A percentile compares a stretch with the other conserved stretches of the same genome.
These are phyloP conservation scores for Nomada flava DNA, from an alignment of 2,888 invertebrate species.

Conservation along the genomic window DNA sequence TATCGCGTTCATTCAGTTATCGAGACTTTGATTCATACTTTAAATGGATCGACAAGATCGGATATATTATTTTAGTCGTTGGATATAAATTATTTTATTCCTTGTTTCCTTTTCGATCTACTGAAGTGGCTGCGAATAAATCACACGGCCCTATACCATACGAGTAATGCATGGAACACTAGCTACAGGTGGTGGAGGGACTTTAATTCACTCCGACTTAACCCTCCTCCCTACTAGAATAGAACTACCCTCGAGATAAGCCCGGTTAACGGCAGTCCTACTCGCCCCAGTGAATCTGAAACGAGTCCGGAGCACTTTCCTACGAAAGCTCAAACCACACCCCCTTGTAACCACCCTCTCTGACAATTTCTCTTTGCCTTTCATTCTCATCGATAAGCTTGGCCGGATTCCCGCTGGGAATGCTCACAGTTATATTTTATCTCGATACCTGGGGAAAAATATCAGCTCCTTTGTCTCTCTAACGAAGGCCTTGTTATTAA, in stretches of 20 bases:
- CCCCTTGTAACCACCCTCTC: conserved; percentile 27
- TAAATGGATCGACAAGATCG: background rate
- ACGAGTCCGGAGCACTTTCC: conserved; percentile 58
- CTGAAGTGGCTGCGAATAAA: conserved; percentile 12
- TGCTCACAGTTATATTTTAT: background rate
- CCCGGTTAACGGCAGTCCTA: conserved; percentile 65
- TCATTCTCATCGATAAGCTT: conserved; percentile 38
- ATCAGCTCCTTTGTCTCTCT: background rate
- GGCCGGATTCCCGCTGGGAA: conserved; percentile 38
- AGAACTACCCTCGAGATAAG: conserved; percentile 63
- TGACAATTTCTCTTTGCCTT: conserved; percentile 56
- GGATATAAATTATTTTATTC: background rate
- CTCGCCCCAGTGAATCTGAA: conserved; percentile 69
- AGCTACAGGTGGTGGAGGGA: conserved; percentile 75
- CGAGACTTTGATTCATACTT: background rate
- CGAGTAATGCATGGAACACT: conserved; percentile 25
- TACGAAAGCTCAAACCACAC: conserved; percentile 51
- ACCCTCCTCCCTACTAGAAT: conserved; percentile 29
- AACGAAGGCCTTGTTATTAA: background rate
- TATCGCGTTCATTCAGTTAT: background rate
- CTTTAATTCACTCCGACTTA: conserved; percentile 73
- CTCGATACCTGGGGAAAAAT: background rate
- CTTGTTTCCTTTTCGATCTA: background rate
- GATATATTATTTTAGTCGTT: too few relatives aligned
- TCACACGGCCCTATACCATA: background rate